These are phyloP conservation scores for Aphodius granarius DNA, from an alignment of 2,888 invertebrate genomes.

Conservation along the genomic window DNA sequence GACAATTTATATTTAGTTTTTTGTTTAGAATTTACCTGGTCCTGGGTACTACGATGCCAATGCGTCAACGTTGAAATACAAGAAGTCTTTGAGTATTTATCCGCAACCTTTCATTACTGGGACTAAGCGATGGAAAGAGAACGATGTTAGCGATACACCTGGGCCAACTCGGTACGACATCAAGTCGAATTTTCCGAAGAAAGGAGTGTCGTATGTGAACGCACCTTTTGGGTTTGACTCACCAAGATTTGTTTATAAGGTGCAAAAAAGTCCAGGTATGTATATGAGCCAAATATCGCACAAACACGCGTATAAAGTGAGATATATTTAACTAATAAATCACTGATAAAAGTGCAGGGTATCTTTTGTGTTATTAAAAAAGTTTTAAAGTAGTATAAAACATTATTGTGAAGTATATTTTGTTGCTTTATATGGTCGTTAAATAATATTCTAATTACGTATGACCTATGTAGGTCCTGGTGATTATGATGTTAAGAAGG, in stretches of 20 bases:
- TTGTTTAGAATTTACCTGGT: conserved; percentile 43
- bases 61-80: conserved; percentile 21
- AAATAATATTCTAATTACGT: background rate
- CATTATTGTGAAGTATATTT: no score
- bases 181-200: conserved; percentile 25
- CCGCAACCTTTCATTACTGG: conserved; percentile 39
- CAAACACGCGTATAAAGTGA: no score
- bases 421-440: no score
- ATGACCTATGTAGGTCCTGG: conserved; percentile 33
- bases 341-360: no score
- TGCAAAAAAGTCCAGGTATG: conserved; percentile 28
- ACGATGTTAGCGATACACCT: conserved; percentile 30
- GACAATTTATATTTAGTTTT: conserved; percentile 7
- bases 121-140: conserved; percentile 35
- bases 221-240: conserved; percentile 30
- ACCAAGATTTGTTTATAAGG: conserved; percentile 21
- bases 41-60: conserved; percentile 41
- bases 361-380: no score
- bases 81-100: conserved; percentile 36
- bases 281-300: no score
- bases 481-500: conserved; percentile 34
- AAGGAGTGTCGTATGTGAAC: conserved; percentile 33
- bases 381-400: no score
- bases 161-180: conserved; percentile 38
- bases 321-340: no score